These are phyloP conservation scores for Orthonychiurus folsomi DNA, from an alignment of 2,888 invertebrate genomes.

Conservation along the genomic window DNA sequence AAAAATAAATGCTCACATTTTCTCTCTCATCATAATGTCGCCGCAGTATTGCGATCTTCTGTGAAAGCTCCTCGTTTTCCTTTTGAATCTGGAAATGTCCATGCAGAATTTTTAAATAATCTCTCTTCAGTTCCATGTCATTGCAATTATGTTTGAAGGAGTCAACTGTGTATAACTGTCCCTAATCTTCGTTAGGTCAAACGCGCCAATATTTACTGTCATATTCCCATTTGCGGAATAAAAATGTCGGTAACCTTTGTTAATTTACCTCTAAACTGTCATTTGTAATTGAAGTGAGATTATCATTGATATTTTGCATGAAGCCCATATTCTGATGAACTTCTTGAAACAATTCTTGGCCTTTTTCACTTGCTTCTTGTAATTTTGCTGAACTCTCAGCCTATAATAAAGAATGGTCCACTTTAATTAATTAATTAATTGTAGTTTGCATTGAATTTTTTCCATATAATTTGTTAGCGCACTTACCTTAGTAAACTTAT, in stretches of 20 bases:
- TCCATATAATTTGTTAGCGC: not conserved
- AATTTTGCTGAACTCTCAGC: constrained; percentile 38
- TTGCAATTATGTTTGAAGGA: no score
- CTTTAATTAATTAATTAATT: not conserved
- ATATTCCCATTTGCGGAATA: not conserved
- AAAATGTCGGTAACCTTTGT: not conserved
- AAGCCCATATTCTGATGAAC: constrained; percentile 40
- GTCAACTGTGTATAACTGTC: no score
- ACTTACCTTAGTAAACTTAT: constrained; percentile 37
- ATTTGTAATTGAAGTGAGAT: constrained; percentile 36
- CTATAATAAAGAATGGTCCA: constrained; percentile 16
- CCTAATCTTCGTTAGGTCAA: no score
- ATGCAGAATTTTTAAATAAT: constrained; percentile 7
- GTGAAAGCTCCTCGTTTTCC: constrained; percentile 38
- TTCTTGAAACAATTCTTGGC: constrained; percentile 37
- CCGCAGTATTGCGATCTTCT: constrained; percentile 33
- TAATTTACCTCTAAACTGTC: constrained; percentile 37
- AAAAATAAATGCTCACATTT: constrained; percentile 22
- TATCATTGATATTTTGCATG: constrained; percentile 40
- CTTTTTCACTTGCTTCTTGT: constrained; percentile 38
- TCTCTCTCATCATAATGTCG: constrained; percentile 38
- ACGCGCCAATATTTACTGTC: no score
- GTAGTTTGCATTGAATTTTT: no score
- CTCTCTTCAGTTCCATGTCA: not conserved
- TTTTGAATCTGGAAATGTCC: constrained; percentile 27